These are phyloP conservation scores for Schizopygopsis malacanthus DNA, from an alignment of 2,797 vertebrate genomes.

Conservation along the genomic window DNA sequence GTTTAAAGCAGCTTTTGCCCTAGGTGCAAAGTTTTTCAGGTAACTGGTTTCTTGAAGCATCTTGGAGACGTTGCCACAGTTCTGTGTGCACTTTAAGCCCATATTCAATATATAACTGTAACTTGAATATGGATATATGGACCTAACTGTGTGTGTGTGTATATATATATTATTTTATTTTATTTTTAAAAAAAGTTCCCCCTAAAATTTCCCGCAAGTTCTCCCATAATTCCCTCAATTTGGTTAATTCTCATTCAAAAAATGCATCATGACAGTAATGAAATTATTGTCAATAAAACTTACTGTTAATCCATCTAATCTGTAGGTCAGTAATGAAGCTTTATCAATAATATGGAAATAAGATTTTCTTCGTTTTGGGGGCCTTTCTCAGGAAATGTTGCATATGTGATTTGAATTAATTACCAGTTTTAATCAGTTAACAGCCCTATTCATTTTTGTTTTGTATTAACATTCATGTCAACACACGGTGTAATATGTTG, in stretches of 20 bases:
- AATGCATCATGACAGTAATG: background rate
- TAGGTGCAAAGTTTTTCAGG: no score
- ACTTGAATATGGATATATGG: no score
- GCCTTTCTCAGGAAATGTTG: background rate
- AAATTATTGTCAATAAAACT: background rate
- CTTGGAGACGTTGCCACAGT: no score
- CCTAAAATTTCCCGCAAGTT: background rate
- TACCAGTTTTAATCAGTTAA: background rate
- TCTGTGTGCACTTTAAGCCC: no score
- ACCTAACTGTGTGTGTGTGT: no score
- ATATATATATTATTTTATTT: no score
- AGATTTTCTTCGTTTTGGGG: background rate
- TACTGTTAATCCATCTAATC: background rate
- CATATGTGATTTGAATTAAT: background rate
- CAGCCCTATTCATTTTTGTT: background rate
- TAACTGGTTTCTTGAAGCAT: no score
- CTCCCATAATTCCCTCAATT: no score
- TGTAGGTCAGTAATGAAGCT: background rate
- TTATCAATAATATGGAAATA: background rate
- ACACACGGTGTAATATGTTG: background rate
- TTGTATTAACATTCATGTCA: background rate
- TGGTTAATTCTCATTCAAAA: background rate
- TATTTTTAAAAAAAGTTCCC: background rate
- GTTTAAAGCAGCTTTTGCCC: no score
- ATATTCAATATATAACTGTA: no score